Conservation (phyloP, 2,113 vertebrate genomes). For the Pristiophorus japonicus region DNA sequence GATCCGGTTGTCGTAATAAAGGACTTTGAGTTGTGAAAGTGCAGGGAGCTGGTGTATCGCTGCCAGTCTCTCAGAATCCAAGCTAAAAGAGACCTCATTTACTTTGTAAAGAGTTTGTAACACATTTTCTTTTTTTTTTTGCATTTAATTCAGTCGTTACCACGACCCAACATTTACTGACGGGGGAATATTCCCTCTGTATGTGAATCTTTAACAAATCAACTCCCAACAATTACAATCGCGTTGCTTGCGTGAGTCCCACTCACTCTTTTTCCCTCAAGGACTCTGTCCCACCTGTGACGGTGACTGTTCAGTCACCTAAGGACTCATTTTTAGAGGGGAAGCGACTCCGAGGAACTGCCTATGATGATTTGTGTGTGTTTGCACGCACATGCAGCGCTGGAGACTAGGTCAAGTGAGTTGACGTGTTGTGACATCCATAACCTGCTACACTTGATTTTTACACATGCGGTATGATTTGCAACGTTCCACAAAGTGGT, state of each 20-base stretch:
- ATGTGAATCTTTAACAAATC: neutral
- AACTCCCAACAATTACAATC: neutral
- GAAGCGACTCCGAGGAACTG: no score
- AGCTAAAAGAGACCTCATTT: neutral
- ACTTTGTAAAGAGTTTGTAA: neutral
- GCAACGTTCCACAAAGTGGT: neutral
- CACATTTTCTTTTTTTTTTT: neutral
- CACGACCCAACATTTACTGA: neutral
- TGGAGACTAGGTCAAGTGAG: neutral
- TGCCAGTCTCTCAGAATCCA: neutral
- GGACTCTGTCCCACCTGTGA: no score
- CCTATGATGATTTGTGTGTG: no score
- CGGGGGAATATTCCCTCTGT: neutral
- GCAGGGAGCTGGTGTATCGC: neutral
- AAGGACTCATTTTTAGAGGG: no score
- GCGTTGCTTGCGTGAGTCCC: no score
- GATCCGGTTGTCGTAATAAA: neutral
- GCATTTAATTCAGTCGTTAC: neutral
- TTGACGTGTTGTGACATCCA: neutral
- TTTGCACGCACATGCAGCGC: neutral
- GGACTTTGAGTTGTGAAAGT: neutral
- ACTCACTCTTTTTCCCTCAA: no score
- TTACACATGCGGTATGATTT: neutral
- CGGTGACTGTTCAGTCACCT: no score
- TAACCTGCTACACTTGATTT: neutral